Conservation (phyloP, 2,797 vertebrate species). For the Fundulus diaphanus region DNA sequence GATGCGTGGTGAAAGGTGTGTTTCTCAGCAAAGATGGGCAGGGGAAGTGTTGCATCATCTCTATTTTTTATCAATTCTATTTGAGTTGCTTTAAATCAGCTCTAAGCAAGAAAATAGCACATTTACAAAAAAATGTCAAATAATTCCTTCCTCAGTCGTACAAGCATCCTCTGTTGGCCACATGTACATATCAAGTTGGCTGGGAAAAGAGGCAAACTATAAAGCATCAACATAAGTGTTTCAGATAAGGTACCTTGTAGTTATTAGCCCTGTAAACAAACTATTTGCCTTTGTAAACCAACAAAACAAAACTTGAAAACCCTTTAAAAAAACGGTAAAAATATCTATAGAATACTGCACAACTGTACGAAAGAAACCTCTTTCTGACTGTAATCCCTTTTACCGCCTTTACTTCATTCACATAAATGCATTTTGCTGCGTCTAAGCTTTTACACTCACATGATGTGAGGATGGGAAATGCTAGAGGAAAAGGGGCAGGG, state of each 20-base stretch:
- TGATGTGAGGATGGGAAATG: slow-evolving; percentile 32
- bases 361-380: slow-evolving; percentile 44
- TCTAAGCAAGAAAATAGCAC: slow-evolving; percentile 10
- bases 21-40: background rate
- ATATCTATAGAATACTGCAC: slow-evolving; percentile 55
- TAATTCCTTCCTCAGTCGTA: slow-evolving; percentile 1
- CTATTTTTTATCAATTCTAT: background rate
- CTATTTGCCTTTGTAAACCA: slow-evolving; percentile 61
- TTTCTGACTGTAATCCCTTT: slow-evolving; percentile 43
- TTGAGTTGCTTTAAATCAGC: background rate
- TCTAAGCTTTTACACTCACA: slow-evolving; percentile 51
- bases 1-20: background rate
- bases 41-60: background rate
- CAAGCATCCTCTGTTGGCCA: slow-evolving; percentile 21
- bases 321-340: slow-evolving; percentile 54
- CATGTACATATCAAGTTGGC: slow-evolving; percentile 15
- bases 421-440: slow-evolving; percentile 27
- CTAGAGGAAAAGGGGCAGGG: slow-evolving; percentile 27
- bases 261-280: slow-evolving; percentile 70
- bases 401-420: slow-evolving; percentile 38
- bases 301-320: slow-evolving; percentile 58
- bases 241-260: slow-evolving; percentile 48
- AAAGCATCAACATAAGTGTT: slow-evolving; percentile 35
- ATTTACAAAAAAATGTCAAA: slow-evolving; percentile 28
- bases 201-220: slow-evolving; percentile 41